Conservation (phyloP, 2,888 invertebrate species). For the Megaustenia siamemsis region DNA sequence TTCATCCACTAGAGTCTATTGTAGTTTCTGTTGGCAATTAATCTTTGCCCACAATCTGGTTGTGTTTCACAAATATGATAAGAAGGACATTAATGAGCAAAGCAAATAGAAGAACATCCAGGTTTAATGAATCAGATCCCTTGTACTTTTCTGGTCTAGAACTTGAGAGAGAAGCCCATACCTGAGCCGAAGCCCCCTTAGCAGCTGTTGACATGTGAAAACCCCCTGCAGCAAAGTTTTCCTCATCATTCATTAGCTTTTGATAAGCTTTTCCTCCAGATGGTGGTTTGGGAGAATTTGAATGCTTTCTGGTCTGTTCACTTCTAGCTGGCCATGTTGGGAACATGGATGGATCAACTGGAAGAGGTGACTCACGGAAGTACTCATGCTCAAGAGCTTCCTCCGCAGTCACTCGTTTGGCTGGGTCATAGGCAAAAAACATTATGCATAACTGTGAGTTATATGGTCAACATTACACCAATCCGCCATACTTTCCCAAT, state of each 20-base stretch:
- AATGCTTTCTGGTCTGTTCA: conserved; percentile 85
- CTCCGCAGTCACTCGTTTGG: conserved; percentile 91
- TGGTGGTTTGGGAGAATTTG: conserved; percentile 91
- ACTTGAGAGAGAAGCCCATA: conserved; percentile 89
- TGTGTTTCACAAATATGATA: too few species aligned
- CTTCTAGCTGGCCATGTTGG: conserved; percentile 99
- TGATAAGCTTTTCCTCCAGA: conserved; percentile 94
- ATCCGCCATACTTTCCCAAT: too few species aligned
- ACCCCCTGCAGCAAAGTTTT: conserved; percentile 83
- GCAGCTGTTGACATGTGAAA: conserved; percentile 85
- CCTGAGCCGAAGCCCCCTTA: conserved; percentile 84
- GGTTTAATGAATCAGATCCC: too few species aligned
- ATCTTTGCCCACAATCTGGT: too few species aligned
- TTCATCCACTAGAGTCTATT: too few species aligned
- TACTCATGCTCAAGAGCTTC: conserved; percentile 91
- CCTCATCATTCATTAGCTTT: conserved; percentile 86
- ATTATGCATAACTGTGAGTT: too few species aligned
- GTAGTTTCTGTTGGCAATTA: too few species aligned
- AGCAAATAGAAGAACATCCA: too few species aligned
- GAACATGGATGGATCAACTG: conserved; percentile 98
- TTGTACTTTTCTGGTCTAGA: too few species aligned
- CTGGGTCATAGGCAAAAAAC: conserved; percentile 95
- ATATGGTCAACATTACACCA: too few species aligned
- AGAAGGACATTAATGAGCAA: too few species aligned
- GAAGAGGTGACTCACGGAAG: conserved; percentile 91